Percentiles rank a stretch among this genome's conserved stretches.
Conservation (phyloP, 2,888 invertebrate species). For the Catotricha subobsoleta region DNA sequence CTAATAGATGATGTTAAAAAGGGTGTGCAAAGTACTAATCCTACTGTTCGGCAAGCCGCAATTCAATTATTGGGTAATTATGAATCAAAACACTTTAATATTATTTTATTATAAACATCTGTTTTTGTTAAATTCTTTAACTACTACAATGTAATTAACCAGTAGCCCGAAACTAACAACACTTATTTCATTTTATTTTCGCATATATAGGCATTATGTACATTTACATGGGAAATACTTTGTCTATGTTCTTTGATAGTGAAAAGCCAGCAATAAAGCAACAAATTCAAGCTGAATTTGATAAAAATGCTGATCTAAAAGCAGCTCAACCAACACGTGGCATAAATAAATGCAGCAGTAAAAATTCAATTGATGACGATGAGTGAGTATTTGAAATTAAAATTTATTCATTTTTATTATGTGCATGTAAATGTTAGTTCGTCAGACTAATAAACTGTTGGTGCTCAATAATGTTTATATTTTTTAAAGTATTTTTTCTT, state of each 20-base stretch:
- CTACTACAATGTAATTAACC: neutral
- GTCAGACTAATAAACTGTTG: too few relatives aligned
- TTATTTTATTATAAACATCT: too few relatives aligned
- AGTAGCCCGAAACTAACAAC: too few relatives aligned
- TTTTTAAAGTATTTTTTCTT: neutral
- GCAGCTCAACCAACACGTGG: slow-evolving; percentile 61
- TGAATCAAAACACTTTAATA: too few relatives aligned
- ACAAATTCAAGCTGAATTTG: slow-evolving; percentile 70
- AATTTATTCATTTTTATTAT: neutral
- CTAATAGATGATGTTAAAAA: slow-evolving; percentile 65
- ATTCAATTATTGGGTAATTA: slow-evolving; percentile 30
- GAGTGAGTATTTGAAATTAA: neutral
- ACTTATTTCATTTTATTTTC: neutral
- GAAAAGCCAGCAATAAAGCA: slow-evolving; percentile 73
- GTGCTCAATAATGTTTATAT: neutral
- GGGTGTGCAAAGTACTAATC: slow-evolving; percentile 68
- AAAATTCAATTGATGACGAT: neutral
- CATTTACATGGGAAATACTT: slow-evolving; percentile 47
- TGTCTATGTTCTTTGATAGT: slow-evolving; percentile 63
- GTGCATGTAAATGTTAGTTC: too few relatives aligned
- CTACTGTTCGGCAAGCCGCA: slow-evolving; percentile 60
- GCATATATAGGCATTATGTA: slow-evolving; percentile 57
- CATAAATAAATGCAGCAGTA: slow-evolving; percentile 14
- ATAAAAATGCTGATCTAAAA: slow-evolving; percentile 56
- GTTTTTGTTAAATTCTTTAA: too few relatives aligned